phyloP scores from a whole-genome alignment of 2,797 vertebrate species.

The Clarias laeviceps region DNA sequence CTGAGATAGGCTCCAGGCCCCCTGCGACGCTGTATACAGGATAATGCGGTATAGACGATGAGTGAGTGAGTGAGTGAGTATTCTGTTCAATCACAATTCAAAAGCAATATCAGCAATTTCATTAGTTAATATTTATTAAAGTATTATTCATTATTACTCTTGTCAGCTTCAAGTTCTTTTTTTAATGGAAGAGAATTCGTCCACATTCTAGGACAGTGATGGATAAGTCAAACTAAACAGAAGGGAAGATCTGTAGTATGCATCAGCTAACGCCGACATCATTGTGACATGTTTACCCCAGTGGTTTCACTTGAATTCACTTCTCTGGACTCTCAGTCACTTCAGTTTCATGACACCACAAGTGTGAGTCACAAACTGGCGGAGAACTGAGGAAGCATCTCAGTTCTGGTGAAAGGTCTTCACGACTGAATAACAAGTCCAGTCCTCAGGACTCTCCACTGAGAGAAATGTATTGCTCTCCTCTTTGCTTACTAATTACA shows the following conservation, averaged over 20 bases:
- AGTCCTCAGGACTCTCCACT: background rate
- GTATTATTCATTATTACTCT: too few species aligned
- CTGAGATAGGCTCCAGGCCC: too few species aligned
- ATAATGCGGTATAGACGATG: too few species aligned
- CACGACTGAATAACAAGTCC: background rate
- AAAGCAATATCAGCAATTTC: too few species aligned
- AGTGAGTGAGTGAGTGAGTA: too few species aligned
- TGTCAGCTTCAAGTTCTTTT: too few species aligned
- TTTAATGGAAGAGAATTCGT: too few species aligned
- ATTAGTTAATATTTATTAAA: too few species aligned
- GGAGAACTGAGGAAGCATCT: background rate
- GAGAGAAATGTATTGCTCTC: background rate
- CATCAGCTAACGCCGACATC: background rate
- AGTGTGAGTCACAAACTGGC: background rate
- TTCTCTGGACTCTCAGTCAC: background rate
- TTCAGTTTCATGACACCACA: background rate
- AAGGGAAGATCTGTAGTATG: background rate
- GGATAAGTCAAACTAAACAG: background rate
- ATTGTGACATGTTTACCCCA: background rate
- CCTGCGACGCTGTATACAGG: too few species aligned
- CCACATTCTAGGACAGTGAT: background rate
- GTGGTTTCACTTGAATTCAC: background rate
- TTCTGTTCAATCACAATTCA: too few species aligned
- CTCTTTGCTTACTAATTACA: background rate
- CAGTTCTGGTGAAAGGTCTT: background rate